These are phyloP conservation scores for Caracal caracal DNA, from an alignment of 2,113 vertebrate species.

Conservation along the genomic window DNA sequence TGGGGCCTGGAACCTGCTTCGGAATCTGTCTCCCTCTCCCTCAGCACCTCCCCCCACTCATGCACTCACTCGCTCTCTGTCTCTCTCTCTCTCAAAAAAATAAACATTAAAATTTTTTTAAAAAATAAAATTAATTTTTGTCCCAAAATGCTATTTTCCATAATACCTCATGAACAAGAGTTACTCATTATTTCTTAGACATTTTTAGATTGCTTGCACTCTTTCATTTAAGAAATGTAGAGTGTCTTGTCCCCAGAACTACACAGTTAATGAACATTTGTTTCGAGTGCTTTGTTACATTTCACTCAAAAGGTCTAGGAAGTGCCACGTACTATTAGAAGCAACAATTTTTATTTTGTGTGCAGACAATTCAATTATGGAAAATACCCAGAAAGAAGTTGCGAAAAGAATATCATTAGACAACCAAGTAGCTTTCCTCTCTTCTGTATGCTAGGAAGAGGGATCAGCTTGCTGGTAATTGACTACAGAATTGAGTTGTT, in stretches of 20 bases:
- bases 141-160: constrained; percentile 6
- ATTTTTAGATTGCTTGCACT: not conserved
- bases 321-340: constrained; percentile 68
- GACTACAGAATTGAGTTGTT: constrained; percentile 24
- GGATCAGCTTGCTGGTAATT: constrained; percentile 25
- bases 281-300: constrained; percentile 56
- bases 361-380: constrained; percentile 73
- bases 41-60: too few relatives aligned
- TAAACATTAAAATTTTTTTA: too few relatives aligned
- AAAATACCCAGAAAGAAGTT: constrained; percentile 67
- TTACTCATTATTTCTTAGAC: not conserved
- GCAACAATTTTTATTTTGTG: constrained; percentile 57
- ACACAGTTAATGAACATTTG: constrained; percentile 53
- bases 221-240: constrained; percentile 20
- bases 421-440: constrained; percentile 6
- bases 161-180: not conserved
- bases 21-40: too few relatives aligned
- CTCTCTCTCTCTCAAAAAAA: too few relatives aligned
- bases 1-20: too few relatives aligned
- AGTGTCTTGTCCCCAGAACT: not conserved
- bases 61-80: too few relatives aligned
- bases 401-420: constrained; percentile 65
- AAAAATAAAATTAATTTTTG: not conserved
- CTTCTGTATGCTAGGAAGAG: constrained; percentile 22
- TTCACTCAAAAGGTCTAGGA: constrained; percentile 29